Percentiles rank a stretch among this genome's conserved stretches.
Conservation (phyloP, 2,888 invertebrate species). For the Xanthia togata region DNA sequence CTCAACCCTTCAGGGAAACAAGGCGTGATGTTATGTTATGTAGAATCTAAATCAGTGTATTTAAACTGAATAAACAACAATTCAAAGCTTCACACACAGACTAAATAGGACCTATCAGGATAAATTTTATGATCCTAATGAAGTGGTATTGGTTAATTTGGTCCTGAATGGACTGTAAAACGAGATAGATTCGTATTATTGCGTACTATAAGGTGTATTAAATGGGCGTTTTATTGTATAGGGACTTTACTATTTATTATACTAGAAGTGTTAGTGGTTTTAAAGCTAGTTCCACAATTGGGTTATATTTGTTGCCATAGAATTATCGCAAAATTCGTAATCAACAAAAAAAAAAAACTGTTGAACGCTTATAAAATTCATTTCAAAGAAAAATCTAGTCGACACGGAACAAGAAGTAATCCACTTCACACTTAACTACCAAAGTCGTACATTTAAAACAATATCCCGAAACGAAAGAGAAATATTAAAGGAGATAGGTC, state of each 20-base stretch:
- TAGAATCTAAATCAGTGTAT: background rate
- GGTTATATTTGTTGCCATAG: background rate
- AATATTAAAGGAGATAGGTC: slow-evolving; percentile 16
- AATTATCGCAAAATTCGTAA: background rate
- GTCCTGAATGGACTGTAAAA: slow-evolving; percentile 71
- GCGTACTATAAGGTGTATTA: slow-evolving; percentile 58
- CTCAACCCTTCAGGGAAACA: too few relatives aligned
- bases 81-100: background rate
- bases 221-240: slow-evolving; percentile 62
- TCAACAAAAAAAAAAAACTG: background rate
- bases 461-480: slow-evolving; percentile 22
- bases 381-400: background rate
- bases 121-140: slow-evolving; percentile 73
- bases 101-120: slow-evolving; percentile 53
- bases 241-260: slow-evolving; percentile 16
- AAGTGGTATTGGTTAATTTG: slow-evolving; percentile 76
- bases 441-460: slow-evolving; percentile 39
- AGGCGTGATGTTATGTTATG: too few relatives aligned
- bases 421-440: slow-evolving; percentile 5
- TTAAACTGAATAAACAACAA: background rate
- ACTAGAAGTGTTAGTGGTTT: background rate
- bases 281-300: background rate
- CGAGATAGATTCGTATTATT: slow-evolving; percentile 66
- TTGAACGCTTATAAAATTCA: background rate
- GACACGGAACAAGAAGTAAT: slow-evolving; percentile 3